Evolutionary conservation across 2,888 invertebrate genomes (phyloP).

Genomic region (Seira ritae): DNA sequence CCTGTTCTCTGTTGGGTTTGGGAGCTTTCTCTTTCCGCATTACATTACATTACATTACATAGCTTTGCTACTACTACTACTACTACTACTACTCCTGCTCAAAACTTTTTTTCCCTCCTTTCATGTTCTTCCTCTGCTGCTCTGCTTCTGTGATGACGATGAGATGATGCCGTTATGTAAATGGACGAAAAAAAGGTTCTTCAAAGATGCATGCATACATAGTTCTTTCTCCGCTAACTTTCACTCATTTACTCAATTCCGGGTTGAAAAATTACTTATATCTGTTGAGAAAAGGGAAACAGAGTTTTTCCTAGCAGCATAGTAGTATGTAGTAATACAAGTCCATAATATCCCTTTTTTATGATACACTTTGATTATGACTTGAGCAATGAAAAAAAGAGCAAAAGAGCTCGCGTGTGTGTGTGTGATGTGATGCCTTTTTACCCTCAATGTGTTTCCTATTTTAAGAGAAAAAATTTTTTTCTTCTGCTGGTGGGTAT

Average conservation of each 20-base stretch:
- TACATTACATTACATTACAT: too few species aligned
- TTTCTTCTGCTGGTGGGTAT: background rate
- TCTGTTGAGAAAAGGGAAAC: background rate
- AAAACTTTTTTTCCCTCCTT: constrained; percentile 32
- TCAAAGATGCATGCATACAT: background rate
- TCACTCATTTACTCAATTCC: background rate
- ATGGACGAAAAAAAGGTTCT: background rate
- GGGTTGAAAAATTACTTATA: background rate
- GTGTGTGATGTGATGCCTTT: too few species aligned
- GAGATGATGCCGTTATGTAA: background rate
- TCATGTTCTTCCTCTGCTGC: constrained; percentile 24
- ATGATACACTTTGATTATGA: constrained; percentile 8
- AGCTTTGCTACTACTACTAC: too few species aligned
- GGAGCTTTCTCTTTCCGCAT: constrained; percentile 26
- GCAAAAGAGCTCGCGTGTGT: background rate
- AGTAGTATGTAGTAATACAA: too few species aligned
- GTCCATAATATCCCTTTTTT: background rate
- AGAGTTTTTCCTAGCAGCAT: background rate
- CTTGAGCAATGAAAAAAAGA: constrained; percentile 1
- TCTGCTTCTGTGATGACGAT: background rate
- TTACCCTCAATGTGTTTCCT: background rate
- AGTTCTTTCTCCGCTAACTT: background rate
- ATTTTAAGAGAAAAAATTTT: too few species aligned
- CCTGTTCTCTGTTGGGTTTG: too few species aligned
- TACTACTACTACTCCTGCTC: constrained; percentile 18